phyloP scores from a whole-genome alignment of 2,113 vertebrate genomes.

The Haplotaxodon microlepis region DNA sequence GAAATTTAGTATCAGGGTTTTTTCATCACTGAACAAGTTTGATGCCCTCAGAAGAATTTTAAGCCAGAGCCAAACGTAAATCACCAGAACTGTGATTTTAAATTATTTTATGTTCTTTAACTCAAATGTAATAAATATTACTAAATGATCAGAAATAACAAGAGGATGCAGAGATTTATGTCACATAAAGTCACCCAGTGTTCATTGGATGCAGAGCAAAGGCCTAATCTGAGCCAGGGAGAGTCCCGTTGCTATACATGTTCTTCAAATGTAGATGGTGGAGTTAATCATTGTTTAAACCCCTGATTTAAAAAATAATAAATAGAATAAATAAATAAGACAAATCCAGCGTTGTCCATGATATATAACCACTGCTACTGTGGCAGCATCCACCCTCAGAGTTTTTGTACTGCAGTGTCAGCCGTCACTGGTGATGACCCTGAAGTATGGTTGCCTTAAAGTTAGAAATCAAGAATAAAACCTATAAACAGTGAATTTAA shows the following conservation, averaged over 20 bases:
- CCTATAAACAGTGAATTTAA: not conserved
- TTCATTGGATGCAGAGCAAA: not conserved
- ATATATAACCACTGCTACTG: not conserved
- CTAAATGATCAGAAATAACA: not conserved
- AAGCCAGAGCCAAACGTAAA: not conserved
- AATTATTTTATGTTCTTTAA: not conserved
- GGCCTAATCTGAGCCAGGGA: not conserved
- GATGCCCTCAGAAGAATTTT: not conserved
- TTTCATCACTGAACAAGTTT: accelerated
- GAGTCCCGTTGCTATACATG: not conserved
- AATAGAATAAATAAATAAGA: not conserved
- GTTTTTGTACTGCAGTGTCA: not conserved
- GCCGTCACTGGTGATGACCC: not conserved
- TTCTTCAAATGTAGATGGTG: not conserved
- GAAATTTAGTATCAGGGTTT: not conserved
- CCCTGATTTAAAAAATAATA: not conserved
- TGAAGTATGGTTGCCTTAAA: not conserved
- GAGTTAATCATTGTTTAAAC: not conserved
- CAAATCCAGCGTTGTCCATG: accelerated
- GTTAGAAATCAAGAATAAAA: not conserved
- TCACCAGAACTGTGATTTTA: not conserved
- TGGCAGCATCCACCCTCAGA: not conserved
- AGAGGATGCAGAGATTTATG: accelerated
- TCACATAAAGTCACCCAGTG: accelerated
- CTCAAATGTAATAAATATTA: not conserved